Evolutionary conservation across 2,797 vertebrate genomes (phyloP), one percentile per base, ranked within the genome.

Genomic region (Acipenser transmontanus): DNA sequence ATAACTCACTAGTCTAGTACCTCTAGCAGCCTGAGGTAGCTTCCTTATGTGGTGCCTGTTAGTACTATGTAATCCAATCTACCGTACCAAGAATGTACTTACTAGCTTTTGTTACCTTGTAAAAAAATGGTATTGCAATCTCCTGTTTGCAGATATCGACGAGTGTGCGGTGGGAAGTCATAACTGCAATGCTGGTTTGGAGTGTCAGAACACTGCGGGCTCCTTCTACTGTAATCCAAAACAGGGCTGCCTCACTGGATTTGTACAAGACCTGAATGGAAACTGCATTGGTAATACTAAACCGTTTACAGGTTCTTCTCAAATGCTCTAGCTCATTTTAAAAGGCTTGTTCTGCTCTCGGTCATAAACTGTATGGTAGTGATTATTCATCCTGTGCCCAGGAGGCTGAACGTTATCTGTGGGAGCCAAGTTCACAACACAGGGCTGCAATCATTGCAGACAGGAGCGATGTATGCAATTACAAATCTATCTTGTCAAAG

Each of bases 281-380:
- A 96, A 95, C 85, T 97, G 95, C 7, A 88, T 96, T 0, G 95
- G 95, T 97, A 77, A 91, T 92, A 73, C 34, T 34, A 34, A 34
- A 34, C 34, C 2, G 34, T 34, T 34, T 34, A 34, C 34, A 34
- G 34, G 34, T 34, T 34, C 34, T 34, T 34, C 34, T 34, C 34
- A 34, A 34, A 3, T 34, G 34, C 34, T 17, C 11, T 12, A 10
- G 54, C 8, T n/a, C 54, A 11, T 57, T 13, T n/a, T 57, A 11
- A 11, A 34, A 34, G 12, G 12, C 54, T 57, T 57, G 12, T 57
- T 57, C 12, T n/a, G 14, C 9, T 57, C 54, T n/a, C 0, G 34
- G 34, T 34, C 34, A 34, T 34, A 34, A 34, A 34, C 34, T 34
- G 34, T 34, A 34, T 34, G 34, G 34, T 34, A 34, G 34, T 34